These are phyloP conservation scores for Tragulus kanchil DNA, from an alignment of 2,113 vertebrate genomes.

Conservation along the genomic window DNA sequence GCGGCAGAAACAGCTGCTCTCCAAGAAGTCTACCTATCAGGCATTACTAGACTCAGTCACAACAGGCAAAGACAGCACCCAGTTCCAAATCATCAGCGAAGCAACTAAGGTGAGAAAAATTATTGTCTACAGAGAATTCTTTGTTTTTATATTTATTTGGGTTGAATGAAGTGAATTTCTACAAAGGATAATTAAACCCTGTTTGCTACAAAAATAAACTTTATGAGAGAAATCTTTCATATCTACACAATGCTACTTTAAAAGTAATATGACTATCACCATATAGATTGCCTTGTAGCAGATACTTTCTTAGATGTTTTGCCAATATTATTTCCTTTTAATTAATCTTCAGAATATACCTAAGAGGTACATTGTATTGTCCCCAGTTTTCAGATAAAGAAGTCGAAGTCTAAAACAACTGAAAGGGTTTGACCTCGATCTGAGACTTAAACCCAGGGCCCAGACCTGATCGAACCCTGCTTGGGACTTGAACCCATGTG, in stretches of 20 bases:
- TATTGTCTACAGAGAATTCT: constrained; percentile 29
- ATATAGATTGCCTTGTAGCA: constrained; percentile 23
- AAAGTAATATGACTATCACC: not conserved
- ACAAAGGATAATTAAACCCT: constrained; percentile 45
- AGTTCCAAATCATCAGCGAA: constrained; percentile 88
- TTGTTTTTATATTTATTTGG: constrained; percentile 50
- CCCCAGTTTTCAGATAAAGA: constrained; percentile 41
- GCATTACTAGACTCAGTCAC: constrained; percentile 90
- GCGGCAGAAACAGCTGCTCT: constrained; percentile 90
- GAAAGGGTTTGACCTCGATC: too few relatives aligned
- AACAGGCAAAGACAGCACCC: constrained; percentile 87
- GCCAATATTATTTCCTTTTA: constrained; percentile 51
- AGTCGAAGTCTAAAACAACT: constrained; percentile 46
- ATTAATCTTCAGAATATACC: constrained; percentile 11
- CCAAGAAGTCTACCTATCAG: constrained; percentile 86
- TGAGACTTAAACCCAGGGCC: too few relatives aligned
- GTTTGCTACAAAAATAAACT: constrained; percentile 46
- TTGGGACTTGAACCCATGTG: too few relatives aligned
- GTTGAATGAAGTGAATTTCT: constrained; percentile 42
- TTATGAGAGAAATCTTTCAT: constrained; percentile 45
- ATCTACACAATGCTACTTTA: not conserved
- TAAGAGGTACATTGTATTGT: not conserved
- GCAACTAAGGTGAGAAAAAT: constrained; percentile 86
- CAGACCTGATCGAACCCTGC: too few relatives aligned
- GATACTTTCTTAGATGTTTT: constrained; percentile 47